Conservation (phyloP, 2,113 vertebrate genomes). For the Isurus oxyrinchus region DNA sequence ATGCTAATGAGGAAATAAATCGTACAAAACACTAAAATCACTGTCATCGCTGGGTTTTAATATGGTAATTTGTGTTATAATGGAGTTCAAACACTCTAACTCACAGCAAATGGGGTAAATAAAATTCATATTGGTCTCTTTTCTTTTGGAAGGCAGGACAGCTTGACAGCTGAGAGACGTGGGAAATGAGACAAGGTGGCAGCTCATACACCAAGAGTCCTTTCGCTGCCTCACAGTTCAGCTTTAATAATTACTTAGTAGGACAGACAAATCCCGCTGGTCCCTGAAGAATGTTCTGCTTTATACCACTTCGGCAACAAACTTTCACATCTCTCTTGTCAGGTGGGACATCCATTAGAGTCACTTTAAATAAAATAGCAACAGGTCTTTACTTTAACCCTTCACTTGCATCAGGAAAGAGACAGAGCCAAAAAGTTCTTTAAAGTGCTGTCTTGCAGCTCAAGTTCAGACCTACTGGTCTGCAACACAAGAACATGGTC, state of each 20-base stretch:
- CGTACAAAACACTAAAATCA: slow-evolving; percentile 74
- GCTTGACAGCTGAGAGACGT: slow-evolving; percentile 48
- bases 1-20: slow-evolving; percentile 86
- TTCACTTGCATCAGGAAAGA: not conserved
- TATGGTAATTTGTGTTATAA: slow-evolving; percentile 76
- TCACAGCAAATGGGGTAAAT: slow-evolving; percentile 57
- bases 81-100: slow-evolving; percentile 48
- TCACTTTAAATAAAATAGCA: not conserved
- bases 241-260: slow-evolving; percentile 46
- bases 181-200: slow-evolving; percentile 46
- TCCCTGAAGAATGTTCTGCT: slow-evolving; percentile 43
- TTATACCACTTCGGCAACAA: slow-evolving; percentile 5
- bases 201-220: slow-evolving; percentile 41
- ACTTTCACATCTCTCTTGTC: slow-evolving; percentile 43
- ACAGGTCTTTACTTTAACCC: not conserved
- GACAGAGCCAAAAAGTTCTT: not conserved
- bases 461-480: not conserved
- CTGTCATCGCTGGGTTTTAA: slow-evolving; percentile 78
- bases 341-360: not conserved
- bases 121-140: slow-evolving; percentile 57
- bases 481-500: not conserved
- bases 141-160: slow-evolving; percentile 45
- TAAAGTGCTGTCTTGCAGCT: not conserved
- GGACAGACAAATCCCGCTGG: slow-evolving; percentile 40
- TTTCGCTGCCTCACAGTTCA: slow-evolving; percentile 45